These are phyloP conservation scores for Andrena fulva DNA, from an alignment of 2,888 invertebrate species.

Conservation along the genomic window DNA sequence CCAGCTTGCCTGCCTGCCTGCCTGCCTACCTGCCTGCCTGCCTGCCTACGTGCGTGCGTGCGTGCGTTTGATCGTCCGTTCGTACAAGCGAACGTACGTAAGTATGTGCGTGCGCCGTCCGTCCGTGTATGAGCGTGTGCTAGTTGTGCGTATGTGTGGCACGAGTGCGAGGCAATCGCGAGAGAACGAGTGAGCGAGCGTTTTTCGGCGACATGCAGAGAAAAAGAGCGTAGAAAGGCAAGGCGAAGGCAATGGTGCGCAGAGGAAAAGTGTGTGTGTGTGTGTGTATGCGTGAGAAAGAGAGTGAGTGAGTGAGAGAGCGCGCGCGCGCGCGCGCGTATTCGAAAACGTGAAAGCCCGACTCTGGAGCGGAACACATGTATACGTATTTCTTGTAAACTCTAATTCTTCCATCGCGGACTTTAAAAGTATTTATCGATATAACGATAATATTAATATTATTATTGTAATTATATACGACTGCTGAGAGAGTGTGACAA, in stretches of 20 bases:
- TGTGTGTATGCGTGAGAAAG: slow-evolving; percentile 11
- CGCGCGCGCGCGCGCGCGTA: slow-evolving; percentile 42
- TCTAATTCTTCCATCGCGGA: slow-evolving; percentile 87
- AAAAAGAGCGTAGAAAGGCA: neutral
- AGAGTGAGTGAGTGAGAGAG: slow-evolving; percentile 32
- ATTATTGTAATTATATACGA: slow-evolving; percentile 85
- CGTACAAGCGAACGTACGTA: slow-evolving; percentile 10
- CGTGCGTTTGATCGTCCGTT: slow-evolving; percentile 10
- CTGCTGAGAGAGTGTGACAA: slow-evolving; percentile 83
- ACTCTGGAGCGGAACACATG: slow-evolving; percentile 86
- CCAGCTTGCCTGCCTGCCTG: no score
- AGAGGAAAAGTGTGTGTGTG: neutral
- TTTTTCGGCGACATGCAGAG: neutral
- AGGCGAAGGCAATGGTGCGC: neutral
- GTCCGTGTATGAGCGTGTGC: neutral
- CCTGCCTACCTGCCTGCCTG: neutral
- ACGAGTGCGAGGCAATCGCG: neutral
- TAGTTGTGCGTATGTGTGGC: neutral
- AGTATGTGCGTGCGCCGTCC: slow-evolving; percentile 11
- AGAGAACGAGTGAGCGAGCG: neutral
- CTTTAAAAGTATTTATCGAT: slow-evolving; percentile 85
- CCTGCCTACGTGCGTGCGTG: slow-evolving; percentile 7
- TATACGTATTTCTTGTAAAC: slow-evolving; percentile 91
- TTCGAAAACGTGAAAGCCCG: slow-evolving; percentile 60
- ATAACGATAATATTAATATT: slow-evolving; percentile 84